A percentile compares a stretch with the other conserved stretches of the same genome.
phyloP scores from a whole-genome alignment of 2,113 vertebrate genomes.

The Alethe castanea region DNA sequence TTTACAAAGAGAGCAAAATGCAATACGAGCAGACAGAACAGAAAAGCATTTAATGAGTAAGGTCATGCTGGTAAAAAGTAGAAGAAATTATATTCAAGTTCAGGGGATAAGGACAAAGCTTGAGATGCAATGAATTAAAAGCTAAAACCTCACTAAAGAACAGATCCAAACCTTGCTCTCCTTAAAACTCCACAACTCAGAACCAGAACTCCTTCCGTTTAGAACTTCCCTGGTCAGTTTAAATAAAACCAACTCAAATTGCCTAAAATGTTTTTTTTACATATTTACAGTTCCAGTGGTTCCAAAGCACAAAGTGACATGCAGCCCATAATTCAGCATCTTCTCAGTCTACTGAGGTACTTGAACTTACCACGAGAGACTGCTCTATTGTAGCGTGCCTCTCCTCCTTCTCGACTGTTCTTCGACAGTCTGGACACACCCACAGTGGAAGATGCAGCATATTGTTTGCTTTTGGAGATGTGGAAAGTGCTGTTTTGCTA shows the following conservation, averaged over 20 bases:
- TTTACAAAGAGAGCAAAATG: background rate
- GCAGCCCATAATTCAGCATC: accelerated
- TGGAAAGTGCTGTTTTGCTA: conserved; percentile 79
- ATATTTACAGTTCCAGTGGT: background rate
- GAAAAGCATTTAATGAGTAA: background rate
- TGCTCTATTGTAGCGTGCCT: conserved; percentile 83
- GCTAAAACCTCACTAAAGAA: background rate
- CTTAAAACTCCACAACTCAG: background rate
- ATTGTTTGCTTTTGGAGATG: conserved; percentile 80
- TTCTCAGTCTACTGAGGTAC: background rate
- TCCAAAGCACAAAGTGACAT: background rate
- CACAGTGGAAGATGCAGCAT: conserved; percentile 92
- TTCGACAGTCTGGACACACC: conserved; percentile 93
- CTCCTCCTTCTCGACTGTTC: conserved; percentile 92
- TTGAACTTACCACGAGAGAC: conserved; percentile 81
- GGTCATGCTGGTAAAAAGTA: background rate
- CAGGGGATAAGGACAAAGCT: background rate
- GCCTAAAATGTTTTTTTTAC: background rate
- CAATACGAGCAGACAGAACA: accelerated
- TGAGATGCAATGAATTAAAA: background rate
- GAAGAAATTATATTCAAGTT: background rate
- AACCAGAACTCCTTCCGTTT: background rate
- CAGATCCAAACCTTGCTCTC: background rate
- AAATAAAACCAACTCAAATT: background rate
- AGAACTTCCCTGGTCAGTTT: background rate